Base-by-base conservation (phyloP, 2,113 vertebrate species). In the Pelobates fuscus region DNA sequence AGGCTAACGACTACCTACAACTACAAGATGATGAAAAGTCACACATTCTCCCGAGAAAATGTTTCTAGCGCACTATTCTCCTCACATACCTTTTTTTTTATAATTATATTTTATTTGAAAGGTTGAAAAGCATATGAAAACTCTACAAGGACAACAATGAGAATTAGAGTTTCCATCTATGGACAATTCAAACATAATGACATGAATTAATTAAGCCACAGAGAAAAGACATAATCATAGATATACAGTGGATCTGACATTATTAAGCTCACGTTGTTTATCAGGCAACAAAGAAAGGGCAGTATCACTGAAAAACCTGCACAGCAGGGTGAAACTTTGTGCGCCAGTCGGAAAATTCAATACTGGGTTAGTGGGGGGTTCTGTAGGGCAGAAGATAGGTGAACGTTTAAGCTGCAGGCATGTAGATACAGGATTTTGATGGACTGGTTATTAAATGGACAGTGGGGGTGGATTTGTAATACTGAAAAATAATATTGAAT, bases 241-340 rank as follows among this genome's bases (percentile, higher is more conserved):
- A 20, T 55, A 55, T 55, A 12, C 32, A 37, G 5, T 37, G 32
- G 32, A 37, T 6, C 32, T 71, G 70, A 63, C 59, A 52, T 71
- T 72, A 52, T 58, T 63, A 52, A 64, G 58, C 7, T 10, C 37
- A 71, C 43, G 46, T 15, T 49, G 69, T 30, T 49, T 18, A 54
- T 37, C 41, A 52, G 60, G 44, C 26, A 72, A 62, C 70, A 63
- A 72, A 63, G 70, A 72, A 72, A 72, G 70, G 70, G 59, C 70
- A 72, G 20, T 10, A 5, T 41, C 21, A 54, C 27, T 44, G 70
- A 54, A 72, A 72, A 63, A 12, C 23, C 70, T 52, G 27, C 58
- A 62, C 58, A 71, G 70, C 70, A 10, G 58, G 70, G 59, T 21
- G 41, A 54, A 63, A 23, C 52, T 55, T 44, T 37, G 44, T 63